A percentile compares a stretch with the other conserved stretches of the same genome.
These are phyloP conservation scores for Euzetes globulus DNA, from an alignment of 2,888 invertebrate genomes.

Conservation along the genomic window DNA sequence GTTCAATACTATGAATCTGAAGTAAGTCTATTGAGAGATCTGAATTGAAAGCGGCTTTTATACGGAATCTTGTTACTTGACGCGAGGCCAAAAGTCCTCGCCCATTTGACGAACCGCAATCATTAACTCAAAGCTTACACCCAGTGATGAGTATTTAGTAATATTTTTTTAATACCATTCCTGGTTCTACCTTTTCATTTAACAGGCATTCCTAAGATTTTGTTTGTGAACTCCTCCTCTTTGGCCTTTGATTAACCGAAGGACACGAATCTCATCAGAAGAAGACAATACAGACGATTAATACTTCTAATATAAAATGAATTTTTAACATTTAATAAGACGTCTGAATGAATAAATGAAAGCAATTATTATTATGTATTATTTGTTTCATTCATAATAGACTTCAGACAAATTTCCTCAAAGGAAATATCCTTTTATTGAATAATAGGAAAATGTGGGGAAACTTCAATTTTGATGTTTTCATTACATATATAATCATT, in stretches of 20 bases:
- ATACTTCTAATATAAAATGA: not conserved
- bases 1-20: not conserved
- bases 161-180: not conserved
- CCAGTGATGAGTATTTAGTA: not conserved
- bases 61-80: no score
- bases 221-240: constrained; percentile 4
- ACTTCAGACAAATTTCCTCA: not conserved
- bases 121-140: not conserved
- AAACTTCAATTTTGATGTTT: no score
- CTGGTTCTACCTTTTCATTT: not conserved
- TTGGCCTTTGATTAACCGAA: constrained; percentile 22
- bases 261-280: constrained; percentile 6
- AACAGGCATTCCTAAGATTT: not conserved
- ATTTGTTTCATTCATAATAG: not conserved
- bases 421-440: not conserved
- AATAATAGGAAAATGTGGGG: not conserved
- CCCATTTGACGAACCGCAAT: not conserved
- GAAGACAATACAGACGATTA: not conserved
- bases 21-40: not conserved
- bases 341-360: not conserved
- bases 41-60: no score
- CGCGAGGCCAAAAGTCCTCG: not conserved
- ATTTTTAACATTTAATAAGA: not conserved
- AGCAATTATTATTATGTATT: not conserved
- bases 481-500: no score